These are phyloP conservation scores for Probaryconus sp. DNA, from an alignment of 1,140 invertebrate species.

Conservation along the genomic window DNA sequence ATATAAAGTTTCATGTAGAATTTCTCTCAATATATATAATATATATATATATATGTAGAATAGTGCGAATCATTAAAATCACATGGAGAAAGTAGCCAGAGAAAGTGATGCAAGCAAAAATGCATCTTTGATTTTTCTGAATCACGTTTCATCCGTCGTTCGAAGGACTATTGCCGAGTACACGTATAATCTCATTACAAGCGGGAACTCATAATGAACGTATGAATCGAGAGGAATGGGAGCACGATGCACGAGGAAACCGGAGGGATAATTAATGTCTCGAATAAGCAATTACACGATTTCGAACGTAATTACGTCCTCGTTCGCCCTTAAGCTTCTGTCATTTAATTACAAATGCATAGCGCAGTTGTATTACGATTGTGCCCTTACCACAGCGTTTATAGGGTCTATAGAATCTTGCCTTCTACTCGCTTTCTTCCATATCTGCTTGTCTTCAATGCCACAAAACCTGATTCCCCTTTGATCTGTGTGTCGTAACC, in stretches of 20 bases:
- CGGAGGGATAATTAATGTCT: constrained; percentile 48
- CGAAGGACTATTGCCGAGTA: constrained; percentile 5
- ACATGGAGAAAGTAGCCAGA: constrained; percentile 22
- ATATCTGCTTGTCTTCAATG: constrained; percentile 1
- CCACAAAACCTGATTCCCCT: neutral
- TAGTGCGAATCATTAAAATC: neutral
- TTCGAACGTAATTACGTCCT: constrained; percentile 50
- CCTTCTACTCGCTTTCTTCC: neutral
- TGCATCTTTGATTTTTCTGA: constrained; percentile 11
- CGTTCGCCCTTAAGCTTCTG: constrained; percentile 26
- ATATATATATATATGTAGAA: neutral
- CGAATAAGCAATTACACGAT: constrained; percentile 58
- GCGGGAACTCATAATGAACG: constrained; percentile 26
- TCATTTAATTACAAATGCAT: constrained; percentile 62
- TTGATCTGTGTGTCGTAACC: constrained; percentile 7
- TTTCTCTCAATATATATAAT: neutral
- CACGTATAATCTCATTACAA: constrained; percentile 15
- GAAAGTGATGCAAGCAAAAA: constrained; percentile 40
- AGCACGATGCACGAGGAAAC: constrained; percentile 7
- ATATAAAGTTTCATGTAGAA: too few relatives aligned
- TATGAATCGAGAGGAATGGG: constrained; percentile 12
- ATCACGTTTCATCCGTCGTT: neutral
- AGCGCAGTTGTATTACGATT: constrained; percentile 53
- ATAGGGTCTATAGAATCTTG: constrained; percentile 6
- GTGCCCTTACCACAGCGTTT: constrained; percentile 28